Evolutionary conservation across 2,113 vertebrate genomes (phyloP).

Genomic region (Centrocercus urophasianus): DNA sequence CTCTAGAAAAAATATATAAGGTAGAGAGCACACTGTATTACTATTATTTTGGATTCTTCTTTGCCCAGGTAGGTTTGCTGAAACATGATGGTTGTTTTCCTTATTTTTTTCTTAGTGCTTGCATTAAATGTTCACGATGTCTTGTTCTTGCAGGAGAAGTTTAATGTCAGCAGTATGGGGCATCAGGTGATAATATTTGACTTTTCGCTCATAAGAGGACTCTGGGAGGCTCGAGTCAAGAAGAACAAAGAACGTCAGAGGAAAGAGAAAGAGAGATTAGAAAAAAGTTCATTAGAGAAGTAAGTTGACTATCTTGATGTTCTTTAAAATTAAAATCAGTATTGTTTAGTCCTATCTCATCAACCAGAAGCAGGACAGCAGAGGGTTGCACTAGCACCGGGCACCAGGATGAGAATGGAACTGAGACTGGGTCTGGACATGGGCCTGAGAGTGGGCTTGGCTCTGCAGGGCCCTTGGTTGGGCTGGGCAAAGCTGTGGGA

Average conservation of each 20-base stretch:
- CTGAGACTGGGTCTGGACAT: not conserved
- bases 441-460: not conserved
- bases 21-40: not conserved
- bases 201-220: slow-evolving; percentile 83
- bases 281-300: slow-evolving; percentile 88
- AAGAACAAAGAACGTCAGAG: slow-evolving; percentile 84
- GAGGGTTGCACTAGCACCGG: not conserved
- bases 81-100: not conserved
- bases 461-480: not conserved
- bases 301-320: slow-evolving; percentile 56
- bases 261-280: slow-evolving; percentile 86
- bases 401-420: not conserved
- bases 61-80: not conserved
- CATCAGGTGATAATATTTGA: slow-evolving; percentile 86
- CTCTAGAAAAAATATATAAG: not conserved
- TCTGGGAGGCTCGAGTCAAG: slow-evolving; percentile 92
- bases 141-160: slow-evolving; percentile 66
- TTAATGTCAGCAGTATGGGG: slow-evolving; percentile 74
- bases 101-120: not conserved
- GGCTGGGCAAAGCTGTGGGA: not conserved
- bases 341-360: not conserved
- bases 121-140: not conserved
- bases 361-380: not conserved
- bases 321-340: not conserved
- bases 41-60: not conserved